Evolutionary conservation across 2,797 vertebrate genomes (phyloP).

Genomic region (Mastacembelus armatus): DNA sequence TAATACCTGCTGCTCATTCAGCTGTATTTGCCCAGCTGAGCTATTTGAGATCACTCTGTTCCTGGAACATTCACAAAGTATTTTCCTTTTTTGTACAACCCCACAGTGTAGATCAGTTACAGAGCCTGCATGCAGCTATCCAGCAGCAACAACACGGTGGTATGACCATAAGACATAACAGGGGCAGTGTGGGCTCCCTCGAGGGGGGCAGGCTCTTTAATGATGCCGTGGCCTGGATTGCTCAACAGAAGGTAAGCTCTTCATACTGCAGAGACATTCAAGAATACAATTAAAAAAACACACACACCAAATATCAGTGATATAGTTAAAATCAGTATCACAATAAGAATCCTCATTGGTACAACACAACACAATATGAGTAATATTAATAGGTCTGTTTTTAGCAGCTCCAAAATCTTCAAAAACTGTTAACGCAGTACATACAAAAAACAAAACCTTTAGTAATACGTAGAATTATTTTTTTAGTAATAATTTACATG

Average conservation of each 20-base stretch:
- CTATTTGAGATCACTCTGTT: conserved; percentile 16
- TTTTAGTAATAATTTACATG: too few species aligned
- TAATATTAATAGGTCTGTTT: too few species aligned
- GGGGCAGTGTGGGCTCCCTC: conserved; percentile 56
- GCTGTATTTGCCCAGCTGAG: neutral
- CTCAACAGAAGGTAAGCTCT: conserved; percentile 81
- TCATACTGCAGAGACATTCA: neutral
- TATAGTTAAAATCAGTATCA: neutral
- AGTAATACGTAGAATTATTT: too few species aligned
- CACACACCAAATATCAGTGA: neutral
- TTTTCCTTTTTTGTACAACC: conserved; percentile 24
- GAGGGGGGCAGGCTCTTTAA: conserved; percentile 65
- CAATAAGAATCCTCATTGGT: too few species aligned
- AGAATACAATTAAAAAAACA: neutral
- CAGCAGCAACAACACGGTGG: conserved; percentile 47
- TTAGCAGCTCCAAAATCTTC: too few species aligned
- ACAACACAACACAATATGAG: too few species aligned
- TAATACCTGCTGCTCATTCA: neutral
- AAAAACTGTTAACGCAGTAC: too few species aligned
- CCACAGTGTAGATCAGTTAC: conserved; percentile 68
- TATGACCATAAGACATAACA: conserved; percentile 36
- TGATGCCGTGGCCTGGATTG: conserved; percentile 81
- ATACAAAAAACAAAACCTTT: too few species aligned
- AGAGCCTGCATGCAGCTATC: conserved; percentile 17
- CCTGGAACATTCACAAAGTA: conserved; percentile 6